A percentile compares a stretch with the other conserved stretches of the same genome.
Evolutionary conservation across 2,888 invertebrate species (phyloP).

Genomic region (Andrena marginata): DNA sequence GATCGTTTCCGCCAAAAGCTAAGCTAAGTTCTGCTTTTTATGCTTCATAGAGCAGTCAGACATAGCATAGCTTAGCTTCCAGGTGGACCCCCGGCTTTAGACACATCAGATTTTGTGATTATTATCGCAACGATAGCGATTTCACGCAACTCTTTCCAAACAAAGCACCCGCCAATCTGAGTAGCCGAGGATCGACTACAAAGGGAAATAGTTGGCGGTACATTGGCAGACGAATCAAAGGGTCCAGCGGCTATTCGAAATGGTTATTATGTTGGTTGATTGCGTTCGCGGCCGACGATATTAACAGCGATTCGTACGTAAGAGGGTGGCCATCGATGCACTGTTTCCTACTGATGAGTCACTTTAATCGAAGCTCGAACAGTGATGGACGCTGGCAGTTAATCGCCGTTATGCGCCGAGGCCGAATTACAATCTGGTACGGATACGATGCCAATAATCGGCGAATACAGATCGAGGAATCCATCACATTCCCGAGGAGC

Average conservation of each 20-base stretch:
- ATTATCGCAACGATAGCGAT: neutral
- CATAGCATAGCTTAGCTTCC: no score
- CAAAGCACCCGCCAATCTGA: neutral
- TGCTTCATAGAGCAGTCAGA: no score
- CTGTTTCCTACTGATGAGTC: constrained; percentile 69
- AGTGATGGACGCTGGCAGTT: constrained; percentile 65
- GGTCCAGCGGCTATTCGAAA: constrained; percentile 49
- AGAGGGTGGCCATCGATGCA: constrained; percentile 60
- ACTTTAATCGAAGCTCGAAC: constrained; percentile 62
- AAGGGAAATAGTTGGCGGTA: constrained; percentile 8
- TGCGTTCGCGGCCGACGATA: constrained; percentile 61
- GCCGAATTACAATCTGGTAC: constrained; percentile 54
- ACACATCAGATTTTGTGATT: neutral
- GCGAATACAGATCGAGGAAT: constrained; percentile 58
- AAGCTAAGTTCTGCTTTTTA: no score
- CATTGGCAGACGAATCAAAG: constrained; percentile 40
- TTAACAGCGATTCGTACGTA: constrained; percentile 63
- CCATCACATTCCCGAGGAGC: constrained; percentile 55
- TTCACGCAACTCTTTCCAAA: neutral
- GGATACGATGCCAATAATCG: constrained; percentile 58
- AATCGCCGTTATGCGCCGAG: constrained; percentile 64
- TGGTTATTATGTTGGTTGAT: constrained; percentile 69
- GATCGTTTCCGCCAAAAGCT: no score
- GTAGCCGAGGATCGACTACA: neutral
- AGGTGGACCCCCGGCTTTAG: no score